Evolutionary conservation across 1,140 invertebrate genomes (phyloP).

Genomic region (Gryon sp.): DNA sequence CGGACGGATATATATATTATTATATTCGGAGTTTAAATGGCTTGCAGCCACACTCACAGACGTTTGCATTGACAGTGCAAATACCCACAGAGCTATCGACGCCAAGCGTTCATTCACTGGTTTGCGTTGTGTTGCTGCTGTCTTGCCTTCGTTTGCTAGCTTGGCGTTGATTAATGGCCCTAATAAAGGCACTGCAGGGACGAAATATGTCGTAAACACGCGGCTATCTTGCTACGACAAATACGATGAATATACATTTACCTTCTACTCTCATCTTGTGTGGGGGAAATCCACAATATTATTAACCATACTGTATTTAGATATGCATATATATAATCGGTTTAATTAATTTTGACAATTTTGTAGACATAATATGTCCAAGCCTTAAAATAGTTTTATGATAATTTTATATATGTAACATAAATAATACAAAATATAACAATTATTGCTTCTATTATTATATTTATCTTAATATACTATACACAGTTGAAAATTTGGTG

Average conservation of each 20-base stretch:
- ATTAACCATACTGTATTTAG: no score
- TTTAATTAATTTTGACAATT: no score
- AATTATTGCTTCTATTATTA: no score
- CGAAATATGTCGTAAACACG: constrained; percentile 61
- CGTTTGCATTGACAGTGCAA: constrained; percentile 57
- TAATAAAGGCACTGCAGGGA: constrained; percentile 53
- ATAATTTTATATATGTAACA: no score
- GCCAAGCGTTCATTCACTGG: constrained; percentile 54
- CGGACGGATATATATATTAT: constrained; percentile 61
- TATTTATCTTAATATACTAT: no score
- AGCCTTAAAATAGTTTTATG: no score
- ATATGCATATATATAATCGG: no score
- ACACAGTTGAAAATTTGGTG: no score
- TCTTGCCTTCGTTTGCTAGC: constrained; percentile 62
- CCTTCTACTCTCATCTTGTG: constrained; percentile 13
- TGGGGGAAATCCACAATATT: constrained; percentile 38
- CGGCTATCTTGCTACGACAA: constrained; percentile 38
- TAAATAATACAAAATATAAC: no score
- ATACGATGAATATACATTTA: constrained; percentile 52
- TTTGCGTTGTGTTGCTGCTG: constrained; percentile 52
- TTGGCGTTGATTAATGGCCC: constrained; percentile 59
- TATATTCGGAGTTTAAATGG: constrained; percentile 54
- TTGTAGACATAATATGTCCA: no score
- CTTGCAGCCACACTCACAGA: constrained; percentile 29
- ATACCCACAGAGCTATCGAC: constrained; percentile 48